phyloP scores from a whole-genome alignment of 2,113 vertebrate genomes.

The Dasyurus viverrinus region DNA sequence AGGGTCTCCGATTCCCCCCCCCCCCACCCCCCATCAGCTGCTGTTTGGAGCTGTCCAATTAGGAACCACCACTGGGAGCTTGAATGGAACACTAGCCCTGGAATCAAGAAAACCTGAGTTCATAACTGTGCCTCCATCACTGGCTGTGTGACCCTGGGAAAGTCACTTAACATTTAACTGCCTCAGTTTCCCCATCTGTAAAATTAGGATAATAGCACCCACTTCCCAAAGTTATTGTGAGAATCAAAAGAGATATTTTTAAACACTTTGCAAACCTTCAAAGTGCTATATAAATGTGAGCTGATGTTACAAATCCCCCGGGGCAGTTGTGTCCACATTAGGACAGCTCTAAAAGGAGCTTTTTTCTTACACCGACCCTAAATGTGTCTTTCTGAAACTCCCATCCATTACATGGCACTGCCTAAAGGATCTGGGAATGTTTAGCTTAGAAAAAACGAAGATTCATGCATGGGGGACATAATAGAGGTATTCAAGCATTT shows the following conservation, averaged over 20 bases:
- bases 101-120: background rate
- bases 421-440: background rate
- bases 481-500: background rate
- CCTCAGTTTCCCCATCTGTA: background rate
- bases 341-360: background rate
- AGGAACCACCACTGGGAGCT: background rate
- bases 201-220: background rate
- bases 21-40: too few relatives aligned
- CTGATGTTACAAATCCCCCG: background rate
- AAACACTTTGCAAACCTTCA: background rate
- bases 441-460: background rate
- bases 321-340: background rate
- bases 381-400: background rate
- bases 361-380: background rate
- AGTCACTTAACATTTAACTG: background rate
- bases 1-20: background rate
- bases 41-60: background rate
- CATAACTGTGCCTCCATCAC: background rate
- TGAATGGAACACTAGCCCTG: background rate
- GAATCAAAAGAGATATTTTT: background rate
- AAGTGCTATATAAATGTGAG: background rate
- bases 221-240: background rate
- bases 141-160: background rate
- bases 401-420: background rate
- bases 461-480: background rate